Percentiles rank a stretch among this genome's conserved stretches.
These are phyloP conservation scores for Nixonia krombeini DNA, from an alignment of 1,140 invertebrate species.

Conservation along the genomic window DNA sequence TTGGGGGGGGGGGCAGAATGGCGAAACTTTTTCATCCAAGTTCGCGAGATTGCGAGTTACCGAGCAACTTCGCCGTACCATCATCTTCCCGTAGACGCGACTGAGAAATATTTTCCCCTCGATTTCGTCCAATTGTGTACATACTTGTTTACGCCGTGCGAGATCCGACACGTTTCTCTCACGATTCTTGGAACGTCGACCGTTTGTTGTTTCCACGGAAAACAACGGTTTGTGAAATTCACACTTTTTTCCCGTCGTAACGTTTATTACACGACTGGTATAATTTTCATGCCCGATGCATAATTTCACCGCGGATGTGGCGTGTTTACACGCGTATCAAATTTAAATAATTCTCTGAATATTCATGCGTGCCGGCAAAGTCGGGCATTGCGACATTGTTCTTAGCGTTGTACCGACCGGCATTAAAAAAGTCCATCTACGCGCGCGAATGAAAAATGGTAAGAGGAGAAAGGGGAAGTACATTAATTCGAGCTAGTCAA, in stretches of 20 bases:
- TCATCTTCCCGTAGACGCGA: constrained; percentile 26
- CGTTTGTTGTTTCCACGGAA: too few relatives aligned
- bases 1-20: constrained; percentile 35
- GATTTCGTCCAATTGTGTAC: constrained; percentile 20
- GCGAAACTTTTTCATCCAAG: constrained; percentile 53
- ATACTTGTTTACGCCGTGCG: constrained; percentile 31
- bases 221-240: too few relatives aligned
- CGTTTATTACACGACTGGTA: too few relatives aligned
- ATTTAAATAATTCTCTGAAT: constrained; percentile 1
- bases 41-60: constrained; percentile 51
- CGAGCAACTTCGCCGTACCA: constrained; percentile 32
- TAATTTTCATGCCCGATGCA: constrained; percentile 1
- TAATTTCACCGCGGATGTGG: background rate
- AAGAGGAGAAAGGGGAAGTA: too few relatives aligned
- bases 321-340: constrained; percentile 1
- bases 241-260: too few relatives aligned
- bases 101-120: constrained; percentile 25
- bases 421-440: too few relatives aligned
- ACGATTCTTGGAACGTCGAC: too few relatives aligned
- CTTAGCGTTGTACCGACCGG: background rate
- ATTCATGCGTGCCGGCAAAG: background rate
- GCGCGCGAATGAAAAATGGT: too few relatives aligned
- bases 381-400: background rate
- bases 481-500: background rate
- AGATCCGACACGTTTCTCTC: too few relatives aligned